Percentiles rank a stretch among this genome's conserved stretches.
Conservation (phyloP, 2,888 invertebrate genomes). For the Tachina lurida region DNA sequence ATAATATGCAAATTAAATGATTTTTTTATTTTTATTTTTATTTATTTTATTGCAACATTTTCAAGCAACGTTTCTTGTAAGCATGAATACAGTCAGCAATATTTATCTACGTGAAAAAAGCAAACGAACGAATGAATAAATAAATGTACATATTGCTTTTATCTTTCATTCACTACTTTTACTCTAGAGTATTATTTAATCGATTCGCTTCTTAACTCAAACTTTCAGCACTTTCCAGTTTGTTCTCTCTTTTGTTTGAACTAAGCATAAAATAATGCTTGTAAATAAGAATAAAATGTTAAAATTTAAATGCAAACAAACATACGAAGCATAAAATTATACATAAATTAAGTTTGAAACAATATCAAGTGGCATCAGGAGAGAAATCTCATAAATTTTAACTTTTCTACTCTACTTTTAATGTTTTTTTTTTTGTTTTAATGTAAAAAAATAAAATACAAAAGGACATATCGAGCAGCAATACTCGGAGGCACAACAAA, state of each 20-base stretch:
- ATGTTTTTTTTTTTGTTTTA: neutral
- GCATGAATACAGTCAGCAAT: constrained; percentile 18
- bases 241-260: constrained; percentile 17
- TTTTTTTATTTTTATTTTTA: constrained; percentile 16
- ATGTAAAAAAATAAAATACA: neutral
- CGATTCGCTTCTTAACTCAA: constrained; percentile 62
- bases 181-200: constrained; percentile 64
- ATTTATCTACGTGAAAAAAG: neutral
- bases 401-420: constrained; percentile 60
- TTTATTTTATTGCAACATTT: neutral
- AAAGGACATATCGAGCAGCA: constrained; percentile 39
- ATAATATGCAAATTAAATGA: constrained; percentile 60
- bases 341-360: constrained; percentile 69
- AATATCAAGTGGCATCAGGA: constrained; percentile 73
- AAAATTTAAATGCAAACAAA: constrained; percentile 51
- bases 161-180: constrained; percentile 42
- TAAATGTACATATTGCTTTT: neutral
- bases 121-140: constrained; percentile 21
- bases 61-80: neutral
- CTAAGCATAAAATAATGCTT: neutral
- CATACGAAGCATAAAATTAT: constrained; percentile 62
- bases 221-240: constrained; percentile 61
- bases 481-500: neutral
- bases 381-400: constrained; percentile 73
- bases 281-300: constrained; percentile 10